Percentiles rank a stretch among this genome's conserved stretches.
Evolutionary conservation across 2,888 invertebrate genomes (phyloP).

Genomic region (Frankliniella fusca): DNA sequence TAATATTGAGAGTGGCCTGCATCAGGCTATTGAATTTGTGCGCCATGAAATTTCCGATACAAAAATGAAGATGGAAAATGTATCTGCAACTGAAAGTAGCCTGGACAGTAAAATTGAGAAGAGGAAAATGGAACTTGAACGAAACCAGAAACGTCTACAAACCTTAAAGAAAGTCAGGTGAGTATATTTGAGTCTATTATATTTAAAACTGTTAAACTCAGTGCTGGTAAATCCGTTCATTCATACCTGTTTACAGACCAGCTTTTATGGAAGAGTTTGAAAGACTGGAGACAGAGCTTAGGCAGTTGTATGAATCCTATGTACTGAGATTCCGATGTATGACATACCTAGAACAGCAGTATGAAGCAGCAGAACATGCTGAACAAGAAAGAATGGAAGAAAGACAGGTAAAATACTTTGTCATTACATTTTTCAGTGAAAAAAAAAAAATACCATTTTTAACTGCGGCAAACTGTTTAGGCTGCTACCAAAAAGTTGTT

Average conservation of each 20-base stretch:
- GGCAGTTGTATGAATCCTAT: conserved; percentile 80
- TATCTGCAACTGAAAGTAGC: conserved; percentile 82
- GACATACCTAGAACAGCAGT: conserved; percentile 79
- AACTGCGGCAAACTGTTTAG: conserved; percentile 32
- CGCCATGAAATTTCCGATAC: conserved; percentile 68
- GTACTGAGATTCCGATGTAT: conserved; percentile 82
- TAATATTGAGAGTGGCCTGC: conserved; percentile 75
- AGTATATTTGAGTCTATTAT: conserved; percentile 36
- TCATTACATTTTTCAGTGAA: not conserved
- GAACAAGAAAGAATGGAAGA: conserved; percentile 75
- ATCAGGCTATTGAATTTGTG: conserved; percentile 66
- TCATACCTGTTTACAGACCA: conserved; percentile 56
- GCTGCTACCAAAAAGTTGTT: conserved; percentile 39
- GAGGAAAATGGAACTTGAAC: conserved; percentile 79
- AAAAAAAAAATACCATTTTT: conserved; percentile 29
- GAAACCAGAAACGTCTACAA: conserved; percentile 88
- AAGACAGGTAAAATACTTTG: conserved; percentile 50
- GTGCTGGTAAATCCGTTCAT: not conserved
- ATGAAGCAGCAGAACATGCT: conserved; percentile 71
- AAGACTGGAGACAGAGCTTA: conserved; percentile 77
- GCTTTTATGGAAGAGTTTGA: conserved; percentile 96
- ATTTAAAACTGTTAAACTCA: not conserved
- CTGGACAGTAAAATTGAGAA: conserved; percentile 90
- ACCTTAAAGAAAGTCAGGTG: conserved; percentile 91
- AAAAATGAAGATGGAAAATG: conserved; percentile 73